These are phyloP conservation scores for Eulimnadia texana DNA, from an alignment of 1,140 invertebrate genomes.

Conservation along the genomic window DNA sequence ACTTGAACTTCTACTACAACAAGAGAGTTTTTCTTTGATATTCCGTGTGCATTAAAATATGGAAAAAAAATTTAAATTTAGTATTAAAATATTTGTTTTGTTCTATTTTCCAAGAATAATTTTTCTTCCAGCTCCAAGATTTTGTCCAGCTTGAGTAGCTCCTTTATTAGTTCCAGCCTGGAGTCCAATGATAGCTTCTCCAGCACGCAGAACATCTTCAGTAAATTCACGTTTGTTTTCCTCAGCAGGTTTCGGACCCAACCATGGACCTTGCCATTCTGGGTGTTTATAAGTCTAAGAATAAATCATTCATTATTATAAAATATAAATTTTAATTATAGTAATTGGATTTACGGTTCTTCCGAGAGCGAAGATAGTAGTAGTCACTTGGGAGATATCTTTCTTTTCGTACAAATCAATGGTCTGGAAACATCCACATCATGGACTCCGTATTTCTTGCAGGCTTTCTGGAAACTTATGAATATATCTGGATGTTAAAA, in stretches of 20 bases:
- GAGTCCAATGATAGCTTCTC: constrained; percentile 76
- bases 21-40: no score
- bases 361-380: constrained; percentile 81
- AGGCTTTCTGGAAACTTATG: constrained; percentile 71
- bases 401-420: constrained; percentile 90
- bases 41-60: no score
- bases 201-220: constrained; percentile 77
- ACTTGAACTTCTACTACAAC: no score
- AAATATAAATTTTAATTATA: not conserved
- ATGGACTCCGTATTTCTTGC: constrained; percentile 73
- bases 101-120: constrained; percentile 77
- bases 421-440: constrained; percentile 88
- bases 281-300: constrained; percentile 72
- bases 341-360: constrained; percentile 51
- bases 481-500: not conserved
- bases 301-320: not conserved
- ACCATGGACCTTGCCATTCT: constrained; percentile 73
- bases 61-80: no score
- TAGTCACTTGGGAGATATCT: constrained; percentile 83
- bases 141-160: constrained; percentile 81
- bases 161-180: constrained; percentile 95
- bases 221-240: constrained; percentile 84
- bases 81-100: no score
- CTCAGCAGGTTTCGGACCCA: constrained; percentile 79
- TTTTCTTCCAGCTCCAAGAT: constrained; percentile 78